Evolutionary conservation across 1,140 invertebrate species (phyloP), one percentile per base, ranked within the genome.

Genomic region (Euura saliciscinereae): DNA sequence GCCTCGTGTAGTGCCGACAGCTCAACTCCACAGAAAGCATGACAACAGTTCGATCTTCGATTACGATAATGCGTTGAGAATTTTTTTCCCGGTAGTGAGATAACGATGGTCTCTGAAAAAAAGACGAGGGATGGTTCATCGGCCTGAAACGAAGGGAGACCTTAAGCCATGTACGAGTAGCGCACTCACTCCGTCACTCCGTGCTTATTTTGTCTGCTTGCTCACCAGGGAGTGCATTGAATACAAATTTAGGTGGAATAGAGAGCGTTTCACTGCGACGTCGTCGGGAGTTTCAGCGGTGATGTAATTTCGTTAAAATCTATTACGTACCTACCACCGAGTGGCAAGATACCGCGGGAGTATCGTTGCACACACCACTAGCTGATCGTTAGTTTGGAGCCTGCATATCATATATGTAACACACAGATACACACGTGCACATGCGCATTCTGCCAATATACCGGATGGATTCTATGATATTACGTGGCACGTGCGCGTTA

Each of bases 231-330:
- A 59, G 8, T n/a, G 5, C 3, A n/a, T 59, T 59, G 51, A 59
- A 59, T 59, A 59, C 51, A 59, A 59, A 59, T 59, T 59, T n/a
- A 8, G 13, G 8, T 11, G 51, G 10, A n/a, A n/a, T 11, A 59
- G 3, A 3, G 51, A 11, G 5, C 3, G 51, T 8, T 8, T 59
- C 51, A 3, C 51, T 6, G 51, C 51, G 3, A 59, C 51, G 13
- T 59, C 13, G 2, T 59, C 51, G 3, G 8, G 13, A 59, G 51
- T 59, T 59, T 59, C 51, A 59, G 51, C 51, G 51, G 51, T n/a
- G 51, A 59, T 59, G 13, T 59, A 59, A 59, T 59, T 59, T 59
- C 51, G 51, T 59, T 59, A 59, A 59, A 59, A 59, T 59, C 51
- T 59, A 59, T 59, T 59, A 59, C 51, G 51, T 59, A 59, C 51